These are phyloP conservation scores for Cantharis nigra DNA, from an alignment of 2,888 invertebrate species.

Conservation along the genomic window DNA sequence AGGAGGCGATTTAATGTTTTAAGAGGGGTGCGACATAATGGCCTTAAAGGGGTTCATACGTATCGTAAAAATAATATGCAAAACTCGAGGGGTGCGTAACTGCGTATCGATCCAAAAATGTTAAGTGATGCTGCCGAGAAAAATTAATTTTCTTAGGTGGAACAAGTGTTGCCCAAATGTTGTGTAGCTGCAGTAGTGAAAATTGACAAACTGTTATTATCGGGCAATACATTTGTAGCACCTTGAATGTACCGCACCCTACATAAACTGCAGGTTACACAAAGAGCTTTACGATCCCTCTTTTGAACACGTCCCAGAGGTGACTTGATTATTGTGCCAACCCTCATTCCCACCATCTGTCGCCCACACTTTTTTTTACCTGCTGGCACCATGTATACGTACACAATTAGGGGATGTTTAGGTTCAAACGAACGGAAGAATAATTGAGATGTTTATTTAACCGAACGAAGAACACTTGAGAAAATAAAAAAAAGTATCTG, in stretches of 20 bases:
- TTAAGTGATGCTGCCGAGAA: neutral
- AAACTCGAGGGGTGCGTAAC: neutral
- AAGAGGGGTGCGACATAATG: slow-evolving; percentile 4
- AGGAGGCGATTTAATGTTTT: slow-evolving; percentile 1
- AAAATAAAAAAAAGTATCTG: neutral
- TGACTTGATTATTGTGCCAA: slow-evolving; percentile 50
- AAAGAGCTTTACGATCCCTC: slow-evolving; percentile 38
- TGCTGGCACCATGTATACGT: slow-evolving; percentile 23
- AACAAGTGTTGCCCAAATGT: slow-evolving; percentile 37
- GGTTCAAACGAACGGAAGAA: slow-evolving; percentile 8
- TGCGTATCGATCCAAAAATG: neutral
- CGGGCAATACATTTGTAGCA: slow-evolving; percentile 20
- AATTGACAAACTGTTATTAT: slow-evolving; percentile 17
- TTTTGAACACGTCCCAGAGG: slow-evolving; percentile 51
- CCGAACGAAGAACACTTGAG: neutral
- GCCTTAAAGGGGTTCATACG: neutral
- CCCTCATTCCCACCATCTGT: slow-evolving; percentile 52
- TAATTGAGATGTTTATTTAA: slow-evolving; percentile 7
- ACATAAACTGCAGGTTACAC: slow-evolving; percentile 38
- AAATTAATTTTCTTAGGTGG: neutral
- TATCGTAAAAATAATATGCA: neutral
- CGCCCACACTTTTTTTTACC: slow-evolving; percentile 45
- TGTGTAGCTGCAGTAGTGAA: slow-evolving; percentile 3
- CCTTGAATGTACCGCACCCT: slow-evolving; percentile 33
- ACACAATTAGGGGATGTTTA: slow-evolving; percentile 12